Base-by-base conservation (phyloP, 1,140 invertebrate species). In the Hycleus phaleratus region DNA sequence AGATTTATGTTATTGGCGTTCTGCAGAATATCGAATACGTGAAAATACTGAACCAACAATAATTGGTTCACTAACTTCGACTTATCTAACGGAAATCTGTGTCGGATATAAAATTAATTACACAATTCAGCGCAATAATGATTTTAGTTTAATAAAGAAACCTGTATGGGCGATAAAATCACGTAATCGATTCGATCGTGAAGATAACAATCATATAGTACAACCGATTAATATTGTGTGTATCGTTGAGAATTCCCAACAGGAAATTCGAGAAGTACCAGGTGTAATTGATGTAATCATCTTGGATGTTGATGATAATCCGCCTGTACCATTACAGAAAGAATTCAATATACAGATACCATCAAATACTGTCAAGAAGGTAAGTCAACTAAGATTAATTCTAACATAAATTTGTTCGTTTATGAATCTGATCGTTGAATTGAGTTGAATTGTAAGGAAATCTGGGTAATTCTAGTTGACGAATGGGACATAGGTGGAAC, bases 1-100 rank as follows among this genome's bases (percentile, higher is more conserved):
- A 5, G 62, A 69, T 48, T 61, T 69, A 44, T 69, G 68, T 55
- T 69, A 63, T 54, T 69, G 68, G 68, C 52, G 60, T 43, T 45
- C 59, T 8, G 64, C 51, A 11, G 58, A 44, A 9, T 69, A 69
- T 49, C 56, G 55, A 32, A 50, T 69, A 42, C 61, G 51, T 24
- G 66, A 66, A 42, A 67, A 64, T 46, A 46, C 55, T 26, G 47
- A 56, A 39, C 47, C 64, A 6, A 59, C 49, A 9, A 40, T 61
- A 38, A 52, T 69, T 12, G 68, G 68, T 25, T 61, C 60, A 18
- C 38, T 69, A n/a, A 59, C 52, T 18, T 68, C 68, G 12, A 59
- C 62, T 26, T 63, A 59, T 62, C 49, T 67, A 12, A 12, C 39
- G 18, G 59, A 66, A 43, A 60, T 68, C 40, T 69, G 68, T 53